phyloP scores from a whole-genome alignment of 2,888 invertebrate genomes.

The Antitype chi region DNA sequence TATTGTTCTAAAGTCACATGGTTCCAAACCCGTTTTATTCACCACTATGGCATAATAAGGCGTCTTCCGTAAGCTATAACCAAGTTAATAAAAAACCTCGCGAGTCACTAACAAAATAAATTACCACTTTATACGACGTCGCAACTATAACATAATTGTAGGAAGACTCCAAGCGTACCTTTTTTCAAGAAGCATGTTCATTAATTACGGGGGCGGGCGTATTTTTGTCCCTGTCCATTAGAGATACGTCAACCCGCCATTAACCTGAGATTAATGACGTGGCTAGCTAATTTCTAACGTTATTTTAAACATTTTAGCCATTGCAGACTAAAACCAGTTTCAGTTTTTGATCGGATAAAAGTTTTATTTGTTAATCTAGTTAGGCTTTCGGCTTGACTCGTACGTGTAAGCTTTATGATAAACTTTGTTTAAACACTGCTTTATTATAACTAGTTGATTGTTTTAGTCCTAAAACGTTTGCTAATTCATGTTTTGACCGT shows the following conservation, averaged over 20 bases:
- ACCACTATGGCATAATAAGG: no score
- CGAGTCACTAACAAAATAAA: conserved; percentile 38
- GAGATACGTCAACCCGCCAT: conserved; percentile 82
- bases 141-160: conserved; percentile 54
- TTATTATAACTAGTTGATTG: conserved; percentile 15
- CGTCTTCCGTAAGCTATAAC: neutral
- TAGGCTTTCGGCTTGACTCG: conserved; percentile 6
- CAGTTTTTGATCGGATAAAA: conserved; percentile 43
- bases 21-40: no score
- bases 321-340: conserved; percentile 34
- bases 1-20: neutral
- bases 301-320: conserved; percentile 68
- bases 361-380: conserved; percentile 50
- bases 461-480: conserved; percentile 9
- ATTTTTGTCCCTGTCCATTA: conserved; percentile 87
- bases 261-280: conserved; percentile 84
- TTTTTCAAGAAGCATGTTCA: conserved; percentile 77
- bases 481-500: neutral
- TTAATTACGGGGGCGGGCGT: conserved; percentile 83
- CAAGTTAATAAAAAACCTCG: conserved; percentile 1
- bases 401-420: conserved; percentile 25
- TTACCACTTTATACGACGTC: conserved; percentile 20
- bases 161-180: conserved; percentile 47
- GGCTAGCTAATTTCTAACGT: conserved; percentile 69
- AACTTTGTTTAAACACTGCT: conserved; percentile 44